A percentile compares a stretch with the other conserved stretches of the same genome.
phyloP scores from a whole-genome alignment of 1,140 invertebrate species.

The Leptinotarsa defecta region DNA sequence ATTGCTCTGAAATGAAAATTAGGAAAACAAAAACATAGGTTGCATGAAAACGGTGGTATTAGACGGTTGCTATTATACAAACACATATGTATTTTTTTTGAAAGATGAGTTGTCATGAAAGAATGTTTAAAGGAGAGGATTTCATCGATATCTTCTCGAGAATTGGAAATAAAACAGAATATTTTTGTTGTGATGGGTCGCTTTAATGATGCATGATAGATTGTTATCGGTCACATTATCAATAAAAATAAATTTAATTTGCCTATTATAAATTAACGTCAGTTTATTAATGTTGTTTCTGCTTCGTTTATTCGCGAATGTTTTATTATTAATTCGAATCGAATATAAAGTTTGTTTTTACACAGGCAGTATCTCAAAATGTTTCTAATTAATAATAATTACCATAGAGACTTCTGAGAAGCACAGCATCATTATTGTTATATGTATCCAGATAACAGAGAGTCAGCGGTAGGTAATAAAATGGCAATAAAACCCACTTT shows the following conservation, averaged over 20 bases:
- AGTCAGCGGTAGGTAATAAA: conserved; percentile 34
- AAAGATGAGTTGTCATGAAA: too few relatives aligned
- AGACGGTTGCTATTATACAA: too few relatives aligned
- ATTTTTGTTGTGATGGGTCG: not conserved
- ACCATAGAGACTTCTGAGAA: conserved; percentile 32
- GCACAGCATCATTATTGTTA: conserved; percentile 38
- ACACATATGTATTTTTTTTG: too few relatives aligned
- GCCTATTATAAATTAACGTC: conserved; percentile 8
- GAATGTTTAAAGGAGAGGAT: not conserved
- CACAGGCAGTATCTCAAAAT: conserved; percentile 18
- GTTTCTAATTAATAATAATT: conserved; percentile 42
- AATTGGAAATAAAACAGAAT: not conserved
- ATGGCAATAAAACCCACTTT: conserved; percentile 34
- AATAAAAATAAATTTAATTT: not conserved
- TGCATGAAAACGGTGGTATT: too few relatives aligned
- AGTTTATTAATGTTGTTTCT: not conserved
- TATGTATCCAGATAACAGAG: conserved; percentile 33
- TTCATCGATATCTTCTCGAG: not conserved
- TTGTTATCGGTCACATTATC: not conserved
- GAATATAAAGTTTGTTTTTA: conserved; percentile 15
- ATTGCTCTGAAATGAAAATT: too few relatives aligned
- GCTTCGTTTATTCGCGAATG: not conserved
- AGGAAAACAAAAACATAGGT: too few relatives aligned
- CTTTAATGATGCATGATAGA: conserved; percentile 5
- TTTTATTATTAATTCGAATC: conserved; percentile 14